Evolutionary conservation across 2,888 invertebrate genomes (phyloP).

Genomic region (Aplocera efformata): DNA sequence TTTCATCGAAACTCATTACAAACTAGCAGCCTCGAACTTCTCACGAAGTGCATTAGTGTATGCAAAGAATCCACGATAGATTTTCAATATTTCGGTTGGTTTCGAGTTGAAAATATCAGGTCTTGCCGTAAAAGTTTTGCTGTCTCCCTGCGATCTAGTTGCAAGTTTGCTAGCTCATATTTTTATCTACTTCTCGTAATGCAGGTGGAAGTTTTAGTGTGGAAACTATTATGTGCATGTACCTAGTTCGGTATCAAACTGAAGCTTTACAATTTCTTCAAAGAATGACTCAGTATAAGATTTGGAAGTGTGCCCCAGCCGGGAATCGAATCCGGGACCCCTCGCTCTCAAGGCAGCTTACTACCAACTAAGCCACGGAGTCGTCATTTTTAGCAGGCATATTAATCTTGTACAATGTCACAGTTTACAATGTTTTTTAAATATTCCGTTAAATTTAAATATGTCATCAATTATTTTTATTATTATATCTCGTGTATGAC

Average conservation of each 20-base stretch:
- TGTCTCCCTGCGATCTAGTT: slow-evolving; percentile 18
- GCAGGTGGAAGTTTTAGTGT: slow-evolving; percentile 6
- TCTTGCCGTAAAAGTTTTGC: slow-evolving; percentile 16
- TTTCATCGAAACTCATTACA: slow-evolving; percentile 36
- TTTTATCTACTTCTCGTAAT: slow-evolving; percentile 14
- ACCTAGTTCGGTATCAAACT: neutral
- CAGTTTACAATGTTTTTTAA: too few relatives aligned
- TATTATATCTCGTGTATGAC: too few relatives aligned
- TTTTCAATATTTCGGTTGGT: slow-evolving; percentile 35
- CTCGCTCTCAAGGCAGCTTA: too few relatives aligned
- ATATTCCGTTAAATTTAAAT: too few relatives aligned
- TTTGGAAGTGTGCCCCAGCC: too few relatives aligned
- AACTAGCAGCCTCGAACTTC: slow-evolving; percentile 24
- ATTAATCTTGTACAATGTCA: too few relatives aligned
- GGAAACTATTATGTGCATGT: neutral
- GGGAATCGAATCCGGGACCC: too few relatives aligned
- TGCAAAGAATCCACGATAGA: slow-evolving; percentile 43
- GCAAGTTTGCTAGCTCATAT: slow-evolving; percentile 19
- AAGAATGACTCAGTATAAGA: too few relatives aligned
- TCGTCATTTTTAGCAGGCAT: too few relatives aligned
- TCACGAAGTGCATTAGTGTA: slow-evolving; percentile 33
- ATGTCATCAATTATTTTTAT: too few relatives aligned
- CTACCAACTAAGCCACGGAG: too few relatives aligned
- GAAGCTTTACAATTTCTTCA: too few relatives aligned
- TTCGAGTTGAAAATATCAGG: slow-evolving; percentile 19